A percentile compares a stretch with the other conserved stretches of the same genome.
phyloP scores from a whole-genome alignment of 2,113 vertebrate genomes.

The Xiphophorus couchianus region DNA sequence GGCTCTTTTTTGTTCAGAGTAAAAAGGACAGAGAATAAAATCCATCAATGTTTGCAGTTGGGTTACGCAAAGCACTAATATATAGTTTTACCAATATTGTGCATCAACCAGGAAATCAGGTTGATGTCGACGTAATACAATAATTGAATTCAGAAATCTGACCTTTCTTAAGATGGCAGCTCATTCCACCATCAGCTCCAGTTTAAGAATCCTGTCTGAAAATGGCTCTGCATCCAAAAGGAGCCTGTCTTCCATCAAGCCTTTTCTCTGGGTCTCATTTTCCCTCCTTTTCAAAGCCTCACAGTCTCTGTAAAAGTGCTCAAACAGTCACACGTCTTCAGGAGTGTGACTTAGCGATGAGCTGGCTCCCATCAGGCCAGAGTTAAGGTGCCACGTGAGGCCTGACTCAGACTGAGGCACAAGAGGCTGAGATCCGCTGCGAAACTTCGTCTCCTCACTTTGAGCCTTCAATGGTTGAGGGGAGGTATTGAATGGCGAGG shows the following conservation, averaged over 20 bases:
- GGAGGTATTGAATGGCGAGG: conserved; percentile 17
- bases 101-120: too few species aligned
- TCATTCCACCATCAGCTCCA: not conserved
- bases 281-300: conserved; percentile 26
- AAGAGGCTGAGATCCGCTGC: not conserved
- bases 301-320: conserved; percentile 23
- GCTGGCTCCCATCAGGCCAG: conserved; percentile 55
- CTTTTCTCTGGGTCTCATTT: conserved; percentile 12
- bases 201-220: conserved; percentile 1
- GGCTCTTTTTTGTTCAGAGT: too few species aligned
- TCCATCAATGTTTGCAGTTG: too few species aligned
- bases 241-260: conserved; percentile 1
- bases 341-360: conserved; percentile 62
- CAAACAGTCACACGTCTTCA: conserved; percentile 55
- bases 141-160: not conserved
- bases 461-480: conserved; percentile 32
- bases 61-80: too few species aligned
- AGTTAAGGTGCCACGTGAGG: conserved; percentile 58
- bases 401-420: conserved; percentile 60
- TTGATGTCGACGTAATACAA: not conserved
- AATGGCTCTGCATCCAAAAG: conserved; percentile 18
- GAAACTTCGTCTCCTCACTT: conserved; percentile 15
- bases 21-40: too few species aligned
- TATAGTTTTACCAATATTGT: too few species aligned
- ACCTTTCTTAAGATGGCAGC: not conserved